Conservation (phyloP, 2,797 vertebrate species). For the Thalassophryne amazonica region DNA sequence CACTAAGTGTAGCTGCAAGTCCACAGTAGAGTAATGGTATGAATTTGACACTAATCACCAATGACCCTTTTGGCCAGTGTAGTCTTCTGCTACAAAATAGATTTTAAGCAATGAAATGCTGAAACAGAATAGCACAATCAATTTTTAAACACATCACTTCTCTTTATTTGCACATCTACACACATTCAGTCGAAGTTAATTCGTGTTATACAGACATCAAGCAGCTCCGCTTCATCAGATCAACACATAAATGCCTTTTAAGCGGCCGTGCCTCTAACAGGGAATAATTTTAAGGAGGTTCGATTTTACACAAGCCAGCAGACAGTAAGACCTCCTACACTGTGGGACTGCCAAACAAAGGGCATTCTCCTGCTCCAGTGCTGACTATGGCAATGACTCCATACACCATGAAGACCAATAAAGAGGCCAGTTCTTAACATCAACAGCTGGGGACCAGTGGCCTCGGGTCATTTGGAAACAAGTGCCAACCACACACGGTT, state of each 20-base stretch:
- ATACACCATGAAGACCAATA: too few relatives aligned
- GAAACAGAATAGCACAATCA: background rate
- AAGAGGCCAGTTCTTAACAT: too few relatives aligned
- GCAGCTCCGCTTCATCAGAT: background rate
- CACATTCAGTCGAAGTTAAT: background rate
- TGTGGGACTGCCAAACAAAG: too few relatives aligned
- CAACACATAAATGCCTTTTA: background rate
- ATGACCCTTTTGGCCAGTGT: background rate
- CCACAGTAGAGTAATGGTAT: constrained; percentile 18
- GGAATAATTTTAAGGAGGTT: constrained; percentile 12
- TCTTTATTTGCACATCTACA: constrained; percentile 23
- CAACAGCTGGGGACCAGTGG: too few relatives aligned
- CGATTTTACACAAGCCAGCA: constrained; percentile 14
- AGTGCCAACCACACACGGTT: too few relatives aligned
- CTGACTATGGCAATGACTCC: too few relatives aligned
- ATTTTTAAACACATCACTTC: background rate
- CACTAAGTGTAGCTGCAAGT: constrained; percentile 53
- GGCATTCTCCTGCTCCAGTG: too few relatives aligned
- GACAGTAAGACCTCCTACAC: too few relatives aligned
- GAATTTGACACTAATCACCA: background rate
- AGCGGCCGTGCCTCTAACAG: constrained; percentile 2
- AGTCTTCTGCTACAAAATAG: background rate
- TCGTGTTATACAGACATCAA: background rate
- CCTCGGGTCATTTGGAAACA: too few relatives aligned
- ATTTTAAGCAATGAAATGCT: background rate